Conservation (phyloP, 2,888 invertebrate genomes). For the Strigamia maritima region DNA sequence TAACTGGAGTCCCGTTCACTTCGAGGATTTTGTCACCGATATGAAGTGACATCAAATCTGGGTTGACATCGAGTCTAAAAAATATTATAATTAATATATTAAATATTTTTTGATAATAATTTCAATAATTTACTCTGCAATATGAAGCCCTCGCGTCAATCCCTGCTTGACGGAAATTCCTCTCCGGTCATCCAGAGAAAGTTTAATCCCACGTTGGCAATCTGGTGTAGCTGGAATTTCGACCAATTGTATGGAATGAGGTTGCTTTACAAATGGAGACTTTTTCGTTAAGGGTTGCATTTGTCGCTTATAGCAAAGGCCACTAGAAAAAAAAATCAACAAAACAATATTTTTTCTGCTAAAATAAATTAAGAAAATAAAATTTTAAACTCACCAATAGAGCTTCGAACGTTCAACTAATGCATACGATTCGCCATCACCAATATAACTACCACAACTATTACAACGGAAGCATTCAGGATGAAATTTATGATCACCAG, state of each 20-base stretch:
- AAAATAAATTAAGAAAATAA: not conserved
- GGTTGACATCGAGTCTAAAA: slow-evolving; percentile 73
- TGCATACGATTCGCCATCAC: slow-evolving; percentile 88
- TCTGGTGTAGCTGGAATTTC: slow-evolving; percentile 66
- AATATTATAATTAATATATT: not conserved
- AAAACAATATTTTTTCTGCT: not conserved
- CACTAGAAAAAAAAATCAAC: slow-evolving; percentile 56
- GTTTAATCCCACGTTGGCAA: slow-evolving; percentile 60
- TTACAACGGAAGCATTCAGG: slow-evolving; percentile 91
- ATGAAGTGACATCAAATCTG: slow-evolving; percentile 77
- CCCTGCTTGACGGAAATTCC: slow-evolving; percentile 51
- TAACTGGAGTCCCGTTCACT: slow-evolving; percentile 85
- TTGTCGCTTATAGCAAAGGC: slow-evolving; percentile 70
- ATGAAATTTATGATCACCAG: slow-evolving; percentile 91
- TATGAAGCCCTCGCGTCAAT: slow-evolving; percentile 63
- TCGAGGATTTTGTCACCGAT: slow-evolving; percentile 91
- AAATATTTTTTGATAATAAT: not conserved
- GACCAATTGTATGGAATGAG: slow-evolving; percentile 80
- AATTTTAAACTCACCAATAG: slow-evolving; percentile 65
- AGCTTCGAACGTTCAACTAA: slow-evolving; percentile 83
- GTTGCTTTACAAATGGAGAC: slow-evolving; percentile 53
- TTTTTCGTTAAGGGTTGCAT: slow-evolving; percentile 62
- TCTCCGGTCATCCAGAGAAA: slow-evolving; percentile 60
- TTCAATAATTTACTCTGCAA: slow-evolving; percentile 55
- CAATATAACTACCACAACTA: slow-evolving; percentile 76